phyloP scores from a whole-genome alignment of 1,140 invertebrate genomes.

The Meloidogyne floridensis region DNA sequence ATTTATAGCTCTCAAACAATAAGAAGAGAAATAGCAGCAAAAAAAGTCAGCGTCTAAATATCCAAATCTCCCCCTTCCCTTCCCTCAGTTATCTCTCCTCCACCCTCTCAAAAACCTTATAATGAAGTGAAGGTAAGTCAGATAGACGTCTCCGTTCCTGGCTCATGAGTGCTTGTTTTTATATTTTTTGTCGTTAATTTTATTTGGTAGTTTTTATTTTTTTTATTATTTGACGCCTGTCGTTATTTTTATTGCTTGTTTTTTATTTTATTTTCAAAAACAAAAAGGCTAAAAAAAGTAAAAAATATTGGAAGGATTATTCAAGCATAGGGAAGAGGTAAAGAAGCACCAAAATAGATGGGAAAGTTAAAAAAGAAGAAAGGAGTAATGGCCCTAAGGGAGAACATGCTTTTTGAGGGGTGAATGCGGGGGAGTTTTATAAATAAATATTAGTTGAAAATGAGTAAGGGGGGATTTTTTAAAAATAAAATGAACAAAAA shows the following conservation, averaged over 20 bases:
- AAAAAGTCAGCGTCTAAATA: neutral
- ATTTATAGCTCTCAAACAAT: too few relatives aligned
- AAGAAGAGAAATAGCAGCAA: too few relatives aligned
- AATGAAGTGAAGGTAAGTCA: constrained; percentile 9
- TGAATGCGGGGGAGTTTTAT: constrained; percentile 1
- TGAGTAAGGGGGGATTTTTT: neutral
- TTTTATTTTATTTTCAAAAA: neutral
- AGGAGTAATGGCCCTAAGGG: neutral
- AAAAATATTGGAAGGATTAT: neutral
- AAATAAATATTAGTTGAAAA: neutral
- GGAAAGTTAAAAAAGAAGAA: neutral
- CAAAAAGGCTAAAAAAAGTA: neutral
- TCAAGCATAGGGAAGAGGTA: neutral
- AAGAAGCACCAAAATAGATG: neutral
- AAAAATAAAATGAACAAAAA: neutral
- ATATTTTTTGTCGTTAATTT: neutral
- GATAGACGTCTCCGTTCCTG: neutral
- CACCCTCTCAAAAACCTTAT: constrained; percentile 2
- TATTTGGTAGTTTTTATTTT: neutral
- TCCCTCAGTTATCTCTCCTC: neutral
- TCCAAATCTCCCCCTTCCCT: neutral
- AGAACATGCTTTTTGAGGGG: neutral
- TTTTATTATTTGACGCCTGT: neutral
- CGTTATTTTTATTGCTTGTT: neutral
- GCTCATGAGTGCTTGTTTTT: neutral